Base-by-base conservation (phyloP, 37 sponge, comb jelly and placozoan species). In the Aplysina aerophoba region DNA sequence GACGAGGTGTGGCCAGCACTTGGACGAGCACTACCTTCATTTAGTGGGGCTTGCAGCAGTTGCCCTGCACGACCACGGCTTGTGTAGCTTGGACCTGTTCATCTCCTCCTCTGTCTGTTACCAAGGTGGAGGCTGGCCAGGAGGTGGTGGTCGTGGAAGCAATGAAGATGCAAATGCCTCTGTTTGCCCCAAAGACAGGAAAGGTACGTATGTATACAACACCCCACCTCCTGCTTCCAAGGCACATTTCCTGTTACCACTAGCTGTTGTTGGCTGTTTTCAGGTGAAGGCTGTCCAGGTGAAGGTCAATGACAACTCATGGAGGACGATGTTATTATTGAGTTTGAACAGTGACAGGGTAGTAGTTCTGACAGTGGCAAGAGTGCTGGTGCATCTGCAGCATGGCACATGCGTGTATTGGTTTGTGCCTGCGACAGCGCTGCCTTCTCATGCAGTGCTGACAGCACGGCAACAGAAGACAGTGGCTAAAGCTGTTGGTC, bases 101-200 rank as follows among this genome's bases (percentile, higher is more conserved):
- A 8, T 31, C 66, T 64, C 27, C 30, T 64, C 5, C 27, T 12
- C 8, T 31, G 27, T 31, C 5, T 64, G 66, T 36, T 34, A 4
- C 37, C 54, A 16, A 93, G 86, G 96, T 98, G 60, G 93, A 85
- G 66, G 94, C 89, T 34, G 98, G 96, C 22, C 85, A 81, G 35
- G 88, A 54, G 57, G 73, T 98, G 21, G 89, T 90, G 73, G 88
- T 89, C 0, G 64, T 98, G 63, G 98, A 95, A 41, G 98, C 98
- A n/a, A 98, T 98, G 98, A 98, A 98, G 72, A 95, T 95, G 96
- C 96, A 98, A 78, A 95, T 91, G 80, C 89, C 90, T 55, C 88
- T 98, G 37, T 81, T 84, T 86, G 94, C 96, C 54, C 92, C 92
- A 30, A 86, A 83, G 74, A 80, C 94, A 66, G 94, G 91, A 62